Percentiles rank a stretch among this genome's conserved stretches.
Evolutionary conservation across 2,888 invertebrate genomes (phyloP).

Genomic region (Troglohyphantes excavatus): DNA sequence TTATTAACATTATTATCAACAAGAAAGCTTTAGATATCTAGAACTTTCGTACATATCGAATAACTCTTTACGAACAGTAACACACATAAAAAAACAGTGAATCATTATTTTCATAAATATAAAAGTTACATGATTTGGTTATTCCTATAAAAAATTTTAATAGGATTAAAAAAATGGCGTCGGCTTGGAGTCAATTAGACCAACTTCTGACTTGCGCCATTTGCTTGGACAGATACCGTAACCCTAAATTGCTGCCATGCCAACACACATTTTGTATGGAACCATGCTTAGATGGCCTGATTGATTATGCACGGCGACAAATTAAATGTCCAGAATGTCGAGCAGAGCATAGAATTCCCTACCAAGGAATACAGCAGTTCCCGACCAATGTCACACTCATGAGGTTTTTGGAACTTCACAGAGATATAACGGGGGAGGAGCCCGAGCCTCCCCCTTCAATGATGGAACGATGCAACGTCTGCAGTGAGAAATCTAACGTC

Average conservation of each 20-base stretch:
- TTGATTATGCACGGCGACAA: constrained; percentile 96
- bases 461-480: constrained; percentile 90
- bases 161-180: constrained; percentile 75
- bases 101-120: too few species aligned
- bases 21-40: background rate
- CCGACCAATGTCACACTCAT: constrained; percentile 98
- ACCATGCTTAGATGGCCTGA: constrained; percentile 98
- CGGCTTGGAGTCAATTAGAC: constrained; percentile 85
- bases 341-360: constrained; percentile 97
- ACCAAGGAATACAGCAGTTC: constrained; percentile 96
- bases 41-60: background rate
- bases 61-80: too few species aligned
- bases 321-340: constrained; percentile 99
- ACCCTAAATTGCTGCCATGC: constrained; percentile 99
- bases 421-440: constrained; percentile 86
- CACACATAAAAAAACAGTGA: too few species aligned
- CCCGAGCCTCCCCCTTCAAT: constrained; percentile 80
- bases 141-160: too few species aligned
- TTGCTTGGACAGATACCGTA: constrained; percentile 97
- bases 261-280: constrained; percentile 99
- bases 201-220: constrained; percentile 99
- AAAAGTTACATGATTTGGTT: too few species aligned
- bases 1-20: background rate
- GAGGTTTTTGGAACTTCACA: constrained; percentile 95
- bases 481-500: constrained; percentile 95